Percentiles rank a stretch among this genome's conserved stretches.
These are phyloP conservation scores for Pinctada fucata DNA, from an alignment of 2,888 invertebrate species.

Conservation along the genomic window DNA sequence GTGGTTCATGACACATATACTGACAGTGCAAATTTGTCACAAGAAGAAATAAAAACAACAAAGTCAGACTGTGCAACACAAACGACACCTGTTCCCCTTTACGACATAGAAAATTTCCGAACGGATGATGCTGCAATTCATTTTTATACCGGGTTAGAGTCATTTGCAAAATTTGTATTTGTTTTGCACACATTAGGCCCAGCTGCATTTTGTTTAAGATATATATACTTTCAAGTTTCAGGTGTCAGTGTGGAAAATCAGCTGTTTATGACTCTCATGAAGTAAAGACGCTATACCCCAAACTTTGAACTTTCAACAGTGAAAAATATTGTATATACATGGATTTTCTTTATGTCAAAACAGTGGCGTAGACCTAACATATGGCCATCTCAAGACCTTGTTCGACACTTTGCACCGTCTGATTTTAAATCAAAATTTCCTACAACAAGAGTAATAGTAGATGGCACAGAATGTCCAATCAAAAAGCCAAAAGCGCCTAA, in stretches of 20 bases:
- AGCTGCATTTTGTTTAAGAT: constrained; percentile 39
- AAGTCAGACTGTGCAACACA: too few relatives aligned
- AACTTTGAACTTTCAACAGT: constrained; percentile 23
- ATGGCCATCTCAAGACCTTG: constrained; percentile 46
- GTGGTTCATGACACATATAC: too few relatives aligned
- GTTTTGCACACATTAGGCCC: constrained; percentile 45
- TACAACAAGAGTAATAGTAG: constrained; percentile 50
- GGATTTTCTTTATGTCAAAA: constrained; percentile 39
- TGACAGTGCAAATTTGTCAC: too few relatives aligned
- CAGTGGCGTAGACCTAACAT: constrained; percentile 45
- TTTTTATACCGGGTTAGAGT: constrained; percentile 43
- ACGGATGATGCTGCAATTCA: constrained; percentile 34
- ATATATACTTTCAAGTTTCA: constrained; percentile 25
- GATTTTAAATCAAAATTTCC: constrained; percentile 52
- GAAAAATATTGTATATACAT: constrained; percentile 40
- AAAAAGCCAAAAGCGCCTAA: constrained; percentile 48
- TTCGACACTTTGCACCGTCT: constrained; percentile 42
- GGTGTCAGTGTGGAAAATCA: constrained; percentile 4
- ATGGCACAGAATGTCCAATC: constrained; percentile 58
- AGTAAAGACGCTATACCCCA: neutral
- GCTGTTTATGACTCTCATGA: constrained; percentile 1
- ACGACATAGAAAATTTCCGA: constrained; percentile 25
- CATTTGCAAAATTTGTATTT: constrained; percentile 36
- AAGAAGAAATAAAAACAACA: too few relatives aligned
- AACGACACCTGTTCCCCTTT: neutral